These are phyloP conservation scores for Leuciscus waleckii DNA, from an alignment of 2,797 vertebrate genomes.

Conservation along the genomic window DNA sequence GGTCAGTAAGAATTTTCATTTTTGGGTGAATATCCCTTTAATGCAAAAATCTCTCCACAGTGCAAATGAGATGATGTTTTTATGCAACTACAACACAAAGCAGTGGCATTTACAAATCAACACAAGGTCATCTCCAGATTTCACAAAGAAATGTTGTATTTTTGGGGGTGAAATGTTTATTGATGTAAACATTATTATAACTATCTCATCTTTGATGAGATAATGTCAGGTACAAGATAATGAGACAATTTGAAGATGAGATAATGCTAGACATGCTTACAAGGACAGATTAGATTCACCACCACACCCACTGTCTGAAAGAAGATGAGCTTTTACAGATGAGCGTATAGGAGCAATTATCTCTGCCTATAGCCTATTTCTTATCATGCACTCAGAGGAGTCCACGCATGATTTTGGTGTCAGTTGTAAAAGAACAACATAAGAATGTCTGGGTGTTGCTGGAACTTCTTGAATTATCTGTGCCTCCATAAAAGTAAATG, in stretches of 20 bases:
- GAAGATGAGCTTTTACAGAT: slow-evolving; percentile 17
- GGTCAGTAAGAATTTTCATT: not conserved
- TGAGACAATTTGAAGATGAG: slow-evolving; percentile 17
- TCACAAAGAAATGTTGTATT: not conserved
- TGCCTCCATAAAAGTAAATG: slow-evolving; percentile 33
- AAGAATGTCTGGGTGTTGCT: slow-evolving; percentile 30
- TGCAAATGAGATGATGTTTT: not conserved
- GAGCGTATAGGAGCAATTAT: slow-evolving; percentile 17
- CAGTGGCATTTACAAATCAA: not conserved
- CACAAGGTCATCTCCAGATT: not conserved
- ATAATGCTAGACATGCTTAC: slow-evolving; percentile 21
- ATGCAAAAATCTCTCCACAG: not conserved
- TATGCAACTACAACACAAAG: not conserved
- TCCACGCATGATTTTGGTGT: slow-evolving; percentile 28
- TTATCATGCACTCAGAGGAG: slow-evolving; percentile 9
- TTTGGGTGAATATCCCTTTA: not conserved
- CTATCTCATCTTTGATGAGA: slow-evolving; percentile 22
- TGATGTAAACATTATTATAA: slow-evolving; percentile 1
- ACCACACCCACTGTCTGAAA: slow-evolving; percentile 41
- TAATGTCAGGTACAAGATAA: not conserved
- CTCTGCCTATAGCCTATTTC: slow-evolving; percentile 11
- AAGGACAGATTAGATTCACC: slow-evolving; percentile 39
- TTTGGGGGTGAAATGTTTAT: not conserved
- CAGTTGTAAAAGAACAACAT: slow-evolving; percentile 40
- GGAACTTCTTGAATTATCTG: slow-evolving; percentile 30